Evolutionary conservation across 2,888 invertebrate species (phyloP), one percentile per base, ranked within the genome.

Genomic region (Cataglyphis rosenhaueri): DNA sequence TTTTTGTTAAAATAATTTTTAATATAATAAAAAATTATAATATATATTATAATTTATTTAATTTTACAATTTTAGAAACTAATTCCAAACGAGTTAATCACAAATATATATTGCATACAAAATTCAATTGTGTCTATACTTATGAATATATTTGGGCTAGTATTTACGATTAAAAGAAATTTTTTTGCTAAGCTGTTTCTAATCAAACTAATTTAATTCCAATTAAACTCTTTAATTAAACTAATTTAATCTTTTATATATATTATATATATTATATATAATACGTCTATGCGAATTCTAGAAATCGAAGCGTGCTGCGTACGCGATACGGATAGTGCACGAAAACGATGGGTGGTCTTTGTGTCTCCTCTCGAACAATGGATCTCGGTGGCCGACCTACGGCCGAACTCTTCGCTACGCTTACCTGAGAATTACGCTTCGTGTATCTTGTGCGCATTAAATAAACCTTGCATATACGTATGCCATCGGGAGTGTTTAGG

Each of bases 311-410:
- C 75, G 35, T 25, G 35, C 21, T 25, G 48, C 66, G 15, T 74
- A 44, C 32, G 38, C 52, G 70, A 41, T 71, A 41, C 15, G 74
- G 59, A 79, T 44, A 21, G 44, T 59, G 78, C 44, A 59, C 59
- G 59, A 73, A 59, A 79, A 59, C 74, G 73, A 32, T 59, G 78
- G 78, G 73, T 79, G 57, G 64, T 68, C 78, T 79, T 79, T 79
- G 73, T 79, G 73, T 79, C 78, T 59, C 32, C 35, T 73, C 59
- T 59, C 78, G 41, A 79, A 79, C 78, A 79, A 73, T 78, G 73
- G 57, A 44, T 71, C 48, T 78, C 73, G 10, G 10, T 41, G n/a
- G 25, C n/a, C 71, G 35, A 76, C 68, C 68, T 66, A 15, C 38
- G 76, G 52, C 29, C 76, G 55, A 68, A 68, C 35, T 29, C 21